Percentiles rank a stretch among this genome's conserved stretches.
These are phyloP conservation scores for Drosophila orena DNA, from an alignment of 1,140 invertebrate species.

Conservation along the genomic window DNA sequence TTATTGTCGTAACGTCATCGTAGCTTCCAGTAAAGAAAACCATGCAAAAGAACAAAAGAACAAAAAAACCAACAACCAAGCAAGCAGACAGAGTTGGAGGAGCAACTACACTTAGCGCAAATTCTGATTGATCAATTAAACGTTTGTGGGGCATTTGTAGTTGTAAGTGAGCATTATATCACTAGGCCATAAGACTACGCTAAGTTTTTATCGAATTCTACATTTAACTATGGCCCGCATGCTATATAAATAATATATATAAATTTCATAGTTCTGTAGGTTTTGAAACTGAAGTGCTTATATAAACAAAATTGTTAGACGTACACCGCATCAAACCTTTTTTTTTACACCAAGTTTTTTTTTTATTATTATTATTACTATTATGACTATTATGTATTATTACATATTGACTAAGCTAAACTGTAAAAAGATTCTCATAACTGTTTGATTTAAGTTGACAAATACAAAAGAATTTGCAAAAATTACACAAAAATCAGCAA, in stretches of 20 bases:
- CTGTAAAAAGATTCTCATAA: constrained; percentile 83
- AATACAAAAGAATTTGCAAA: constrained; percentile 1
- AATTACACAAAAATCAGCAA: constrained; percentile 11
- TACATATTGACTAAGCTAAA: constrained; percentile 71
- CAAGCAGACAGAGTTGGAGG: constrained; percentile 3
- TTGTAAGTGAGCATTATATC: constrained; percentile 43
- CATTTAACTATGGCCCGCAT: constrained; percentile 5
- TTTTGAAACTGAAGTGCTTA: constrained; percentile 79
- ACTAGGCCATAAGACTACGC: constrained; percentile 21
- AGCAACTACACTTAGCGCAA: constrained; percentile 68
- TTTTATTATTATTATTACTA: constrained; percentile 59
- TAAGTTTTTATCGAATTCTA: constrained; percentile 29
- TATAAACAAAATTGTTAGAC: constrained; percentile 70
- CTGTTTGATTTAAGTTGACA: constrained; percentile 69
- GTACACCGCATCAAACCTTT: constrained; percentile 53
- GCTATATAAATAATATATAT: constrained; percentile 2
- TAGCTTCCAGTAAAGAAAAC: constrained; percentile 69
- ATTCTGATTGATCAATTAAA: constrained; percentile 53
- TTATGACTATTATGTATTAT: constrained; percentile 50
- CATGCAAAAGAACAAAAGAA: neutral
- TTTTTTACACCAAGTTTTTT: constrained; percentile 53
- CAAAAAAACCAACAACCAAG: neutral
- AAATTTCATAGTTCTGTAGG: constrained; percentile 30
- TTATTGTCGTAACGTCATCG: constrained; percentile 53
- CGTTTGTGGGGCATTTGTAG: constrained; percentile 39